Conservation (phyloP, 2,113 vertebrate genomes). For the Camarhynchus parvulus region DNA sequence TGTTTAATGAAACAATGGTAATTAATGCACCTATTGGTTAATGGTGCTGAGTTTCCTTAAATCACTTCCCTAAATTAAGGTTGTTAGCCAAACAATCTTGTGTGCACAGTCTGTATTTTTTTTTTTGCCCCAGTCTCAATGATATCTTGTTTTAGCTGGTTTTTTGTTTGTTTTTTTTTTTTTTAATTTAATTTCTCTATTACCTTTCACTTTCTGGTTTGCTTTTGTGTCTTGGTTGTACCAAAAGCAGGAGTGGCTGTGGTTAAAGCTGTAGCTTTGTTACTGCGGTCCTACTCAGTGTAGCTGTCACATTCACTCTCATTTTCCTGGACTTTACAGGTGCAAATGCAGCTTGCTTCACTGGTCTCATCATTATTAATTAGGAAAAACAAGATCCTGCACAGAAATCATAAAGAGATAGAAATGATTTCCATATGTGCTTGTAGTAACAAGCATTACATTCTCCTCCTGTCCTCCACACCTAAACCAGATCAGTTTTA, state of each 20-base stretch:
- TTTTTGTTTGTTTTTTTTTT: not conserved
- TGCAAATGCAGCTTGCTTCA: not conserved
- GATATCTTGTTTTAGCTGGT: not conserved
- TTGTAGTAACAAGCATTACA: not conserved
- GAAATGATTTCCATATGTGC: not conserved
- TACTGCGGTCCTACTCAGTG: not conserved
- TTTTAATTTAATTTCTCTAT: not conserved
- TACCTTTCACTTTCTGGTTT: not conserved
- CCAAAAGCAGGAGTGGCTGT: not conserved
- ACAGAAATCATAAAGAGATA: not conserved
- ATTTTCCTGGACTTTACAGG: not conserved
- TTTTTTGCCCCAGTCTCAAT: not conserved
- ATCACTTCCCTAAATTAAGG: not conserved
- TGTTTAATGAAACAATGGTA: not conserved
- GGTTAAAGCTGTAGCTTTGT: not conserved
- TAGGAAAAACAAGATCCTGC: not conserved
- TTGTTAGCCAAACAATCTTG: not conserved
- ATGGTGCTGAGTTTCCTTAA: not conserved
- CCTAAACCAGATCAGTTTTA: not conserved
- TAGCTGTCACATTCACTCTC: not conserved
- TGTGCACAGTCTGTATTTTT: not conserved
- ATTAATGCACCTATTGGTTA: not conserved
- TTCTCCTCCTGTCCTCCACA: not conserved
- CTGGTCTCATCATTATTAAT: not conserved
- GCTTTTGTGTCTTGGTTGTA: not conserved